Evolutionary conservation across 1,140 invertebrate species (phyloP).

Genomic region (Periplaneta americana): DNA sequence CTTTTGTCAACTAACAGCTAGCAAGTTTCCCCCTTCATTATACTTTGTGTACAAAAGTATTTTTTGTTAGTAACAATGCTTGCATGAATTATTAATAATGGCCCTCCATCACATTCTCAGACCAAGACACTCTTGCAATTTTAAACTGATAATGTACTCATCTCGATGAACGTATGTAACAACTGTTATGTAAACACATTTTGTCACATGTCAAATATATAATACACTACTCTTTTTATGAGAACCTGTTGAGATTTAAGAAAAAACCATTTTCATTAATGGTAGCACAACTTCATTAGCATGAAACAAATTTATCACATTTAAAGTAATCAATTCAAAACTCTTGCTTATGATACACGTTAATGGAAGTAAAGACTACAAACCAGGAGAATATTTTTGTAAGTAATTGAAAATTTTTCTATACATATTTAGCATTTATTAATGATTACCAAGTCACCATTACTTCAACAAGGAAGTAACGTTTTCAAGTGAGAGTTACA

Average conservation of each 20-base stretch:
- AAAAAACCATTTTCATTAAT: constrained; percentile 11
- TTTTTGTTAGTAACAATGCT: neutral
- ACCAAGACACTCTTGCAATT: neutral
- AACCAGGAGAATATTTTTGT: neutral
- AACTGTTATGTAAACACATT: neutral
- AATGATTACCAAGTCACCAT: neutral
- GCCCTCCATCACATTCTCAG: neutral
- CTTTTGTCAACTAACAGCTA: neutral
- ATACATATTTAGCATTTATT: neutral
- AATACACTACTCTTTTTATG: neutral
- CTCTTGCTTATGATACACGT: neutral
- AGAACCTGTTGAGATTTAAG: constrained; percentile 12
- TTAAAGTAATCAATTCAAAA: neutral
- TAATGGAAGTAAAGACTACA: neutral
- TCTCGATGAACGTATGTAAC: neutral
- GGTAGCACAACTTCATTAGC: neutral
- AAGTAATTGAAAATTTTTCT: neutral
- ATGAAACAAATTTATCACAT: neutral
- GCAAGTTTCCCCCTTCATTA: neutral
- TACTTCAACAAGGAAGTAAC: neutral
- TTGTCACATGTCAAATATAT: neutral
- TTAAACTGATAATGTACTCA: neutral
- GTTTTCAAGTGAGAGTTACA: too few species aligned
- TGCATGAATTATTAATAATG: neutral
- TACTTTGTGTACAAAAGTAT: neutral